Conservation (phyloP, 2,888 invertebrate genomes). For the Cephonodes hylas region DNA sequence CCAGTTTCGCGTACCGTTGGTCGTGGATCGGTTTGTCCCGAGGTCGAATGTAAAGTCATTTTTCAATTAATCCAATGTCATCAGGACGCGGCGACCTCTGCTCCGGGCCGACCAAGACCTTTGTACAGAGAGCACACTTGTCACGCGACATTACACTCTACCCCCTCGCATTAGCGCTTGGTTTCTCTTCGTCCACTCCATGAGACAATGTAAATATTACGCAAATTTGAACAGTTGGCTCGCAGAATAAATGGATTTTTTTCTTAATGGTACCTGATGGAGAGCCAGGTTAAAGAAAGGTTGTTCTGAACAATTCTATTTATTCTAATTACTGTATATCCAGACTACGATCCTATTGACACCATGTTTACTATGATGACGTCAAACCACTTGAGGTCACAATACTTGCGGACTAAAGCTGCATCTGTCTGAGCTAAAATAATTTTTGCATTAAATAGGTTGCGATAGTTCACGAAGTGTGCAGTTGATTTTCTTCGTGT, state of each 20-base stretch:
- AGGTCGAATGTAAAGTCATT: conserved; percentile 71
- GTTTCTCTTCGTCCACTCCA: conserved; percentile 30
- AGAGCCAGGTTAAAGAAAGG: conserved; percentile 24
- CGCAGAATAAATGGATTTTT: conserved; percentile 25
- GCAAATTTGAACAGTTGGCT: conserved; percentile 61
- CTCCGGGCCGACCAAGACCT: conserved; percentile 44
- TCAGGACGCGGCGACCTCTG: conserved; percentile 65
- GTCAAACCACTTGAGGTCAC: not conserved
- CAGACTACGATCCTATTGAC: not conserved
- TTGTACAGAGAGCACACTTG: conserved; percentile 30
- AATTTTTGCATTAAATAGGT: conserved; percentile 44
- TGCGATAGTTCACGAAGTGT: conserved; percentile 45
- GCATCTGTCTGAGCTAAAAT: conserved; percentile 22
- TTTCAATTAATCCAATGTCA: conserved; percentile 77
- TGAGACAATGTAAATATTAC: conserved; percentile 37
- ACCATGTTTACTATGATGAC: no score
- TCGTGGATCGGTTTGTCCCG: conserved; percentile 53
- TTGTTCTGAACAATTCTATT: not conserved
- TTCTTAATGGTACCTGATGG: conserved; percentile 27
- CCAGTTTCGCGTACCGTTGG: conserved; percentile 44
- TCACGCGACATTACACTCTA: conserved; percentile 45
- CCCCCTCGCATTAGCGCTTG: conserved; percentile 35
- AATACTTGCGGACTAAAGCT: not conserved
- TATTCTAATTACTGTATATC: not conserved
- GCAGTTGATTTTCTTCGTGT: conserved; percentile 45